Evolutionary conservation across 1,140 invertebrate species (phyloP), one percentile per base, ranked within the genome.

Genomic region (Zeugodacus cucurbitae): DNA sequence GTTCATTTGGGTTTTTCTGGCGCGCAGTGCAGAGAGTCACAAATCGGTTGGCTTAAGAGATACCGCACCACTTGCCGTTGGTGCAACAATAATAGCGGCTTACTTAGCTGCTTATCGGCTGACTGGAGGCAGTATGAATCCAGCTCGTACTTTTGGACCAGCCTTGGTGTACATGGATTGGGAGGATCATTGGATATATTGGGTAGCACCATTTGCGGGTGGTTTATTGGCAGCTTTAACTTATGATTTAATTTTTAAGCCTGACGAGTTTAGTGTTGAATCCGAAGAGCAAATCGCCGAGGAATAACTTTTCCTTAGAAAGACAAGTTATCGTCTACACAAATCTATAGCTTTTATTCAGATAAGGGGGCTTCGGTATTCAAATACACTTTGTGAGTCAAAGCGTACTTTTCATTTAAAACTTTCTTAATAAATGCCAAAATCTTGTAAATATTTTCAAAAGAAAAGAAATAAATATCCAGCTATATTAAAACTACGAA

Each of bases 61-160:
- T 26, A 62, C 58, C 1, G 58, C 58, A 62, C 58, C 58, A 26
- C n/a, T 62, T 0, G 58, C 58, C 58, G 58, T 62, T 62, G 58
- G 58, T 62, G 58, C 22, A 5, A 62, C 58, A 62, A 62, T 62
- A 26, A 62, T 62, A n/a, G 58, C n/a, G 58, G 58, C 58, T 62
- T 62, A 62, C n/a, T 62, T 62, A n/a, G 58, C 58, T 62, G 58
- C 58, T 10, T 62, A 62, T 62, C 58, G 58, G n/a, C 26, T 95
- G 88, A 97, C 96, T 1, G 96, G 96, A 0, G 96, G 96, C 54
- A 96, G 96, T 89, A 95, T 98, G 96, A 98, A 98, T 91, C 97
- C 97, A 0, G 97, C 96, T 0, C 95, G 97, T 88, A 95, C 95
- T 26, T 95, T 98, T 64, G 97, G 95, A 1, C 97, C 97, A 0